Conservation (phyloP, 2,113 vertebrate species). For the Hemichromis elongatus region DNA sequence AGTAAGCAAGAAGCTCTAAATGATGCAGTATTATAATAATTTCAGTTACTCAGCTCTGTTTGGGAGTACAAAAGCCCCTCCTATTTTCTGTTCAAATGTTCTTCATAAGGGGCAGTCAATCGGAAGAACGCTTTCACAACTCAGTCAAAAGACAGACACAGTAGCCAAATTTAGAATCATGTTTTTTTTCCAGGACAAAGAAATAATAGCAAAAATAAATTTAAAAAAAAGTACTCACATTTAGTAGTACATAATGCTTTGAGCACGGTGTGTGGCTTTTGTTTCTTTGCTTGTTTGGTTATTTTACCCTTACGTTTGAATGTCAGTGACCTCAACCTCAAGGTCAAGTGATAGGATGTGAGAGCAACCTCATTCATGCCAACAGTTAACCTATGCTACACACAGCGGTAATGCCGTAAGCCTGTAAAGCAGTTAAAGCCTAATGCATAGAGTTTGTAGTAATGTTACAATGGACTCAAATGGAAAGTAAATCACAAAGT, state of each 20-base stretch:
- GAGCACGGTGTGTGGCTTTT: too few species aligned
- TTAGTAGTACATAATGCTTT: too few species aligned
- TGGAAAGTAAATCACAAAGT: not conserved
- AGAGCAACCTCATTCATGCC: not conserved
- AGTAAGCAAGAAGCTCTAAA: not conserved
- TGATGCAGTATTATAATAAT: too few species aligned
- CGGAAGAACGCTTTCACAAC: not conserved
- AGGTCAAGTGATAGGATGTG: not conserved
- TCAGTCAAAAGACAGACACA: not conserved
- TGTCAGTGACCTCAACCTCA: not conserved
- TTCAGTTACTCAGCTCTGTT: too few species aligned
- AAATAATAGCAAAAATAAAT: not conserved
- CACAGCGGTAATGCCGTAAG: fast-evolving
- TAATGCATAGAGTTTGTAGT: not conserved
- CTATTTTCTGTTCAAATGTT: not conserved
- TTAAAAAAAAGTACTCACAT: not conserved
- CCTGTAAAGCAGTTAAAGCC: not conserved
- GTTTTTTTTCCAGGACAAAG: not conserved
- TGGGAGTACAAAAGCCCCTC: not conserved
- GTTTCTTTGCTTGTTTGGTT: not conserved
- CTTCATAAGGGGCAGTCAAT: not conserved
- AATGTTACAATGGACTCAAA: not conserved
- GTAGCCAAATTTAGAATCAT: not conserved
- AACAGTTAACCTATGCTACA: too few species aligned
- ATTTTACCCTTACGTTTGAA: not conserved